Percentiles rank a stretch among this genome's conserved stretches.
Evolutionary conservation across 2,888 invertebrate genomes (phyloP).

Genomic region (Athalia cordata): DNA sequence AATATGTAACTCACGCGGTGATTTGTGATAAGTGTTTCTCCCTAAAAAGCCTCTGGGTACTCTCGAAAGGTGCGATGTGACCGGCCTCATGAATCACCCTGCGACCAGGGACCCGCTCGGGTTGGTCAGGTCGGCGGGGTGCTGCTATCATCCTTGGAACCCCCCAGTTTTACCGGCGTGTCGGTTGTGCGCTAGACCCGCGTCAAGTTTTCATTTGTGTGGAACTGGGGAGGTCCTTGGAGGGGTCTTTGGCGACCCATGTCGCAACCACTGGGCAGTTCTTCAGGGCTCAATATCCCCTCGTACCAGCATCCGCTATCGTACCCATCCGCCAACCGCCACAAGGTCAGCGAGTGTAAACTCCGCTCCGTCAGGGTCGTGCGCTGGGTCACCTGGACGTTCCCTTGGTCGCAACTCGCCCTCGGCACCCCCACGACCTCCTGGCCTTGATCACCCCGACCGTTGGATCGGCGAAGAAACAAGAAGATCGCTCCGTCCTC

Average conservation of each 20-base stretch:
- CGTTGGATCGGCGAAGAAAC: slow-evolving; percentile 83
- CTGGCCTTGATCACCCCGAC: slow-evolving; percentile 65
- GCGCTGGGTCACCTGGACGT: slow-evolving; percentile 61
- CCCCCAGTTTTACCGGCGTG: slow-evolving; percentile 67
- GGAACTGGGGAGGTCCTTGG: not conserved
- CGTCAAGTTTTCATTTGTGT: slow-evolving; percentile 62
- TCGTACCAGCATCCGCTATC: slow-evolving; percentile 54
- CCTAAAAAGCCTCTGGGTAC: slow-evolving; percentile 15
- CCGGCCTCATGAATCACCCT: slow-evolving; percentile 71
- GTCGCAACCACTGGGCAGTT: not conserved
- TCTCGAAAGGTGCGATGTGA: slow-evolving; percentile 66
- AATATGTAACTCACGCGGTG: not conserved
- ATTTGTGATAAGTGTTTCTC: slow-evolving; percentile 12
- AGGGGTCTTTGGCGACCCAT: slow-evolving; percentile 9
- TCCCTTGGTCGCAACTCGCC: slow-evolving; percentile 63
- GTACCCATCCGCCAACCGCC: slow-evolving; percentile 55
- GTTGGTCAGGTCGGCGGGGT: slow-evolving; percentile 71
- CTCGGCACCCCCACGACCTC: slow-evolving; percentile 50
- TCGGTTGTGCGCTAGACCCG: slow-evolving; percentile 66
- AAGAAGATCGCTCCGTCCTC: slow-evolving; percentile 78
- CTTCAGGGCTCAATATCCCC: slow-evolving; percentile 22
- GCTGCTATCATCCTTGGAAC: slow-evolving; percentile 70
- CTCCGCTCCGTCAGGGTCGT: slow-evolving; percentile 54
- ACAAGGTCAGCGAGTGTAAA: slow-evolving; percentile 56
- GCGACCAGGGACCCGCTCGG: slow-evolving; percentile 71